phyloP scores from a whole-genome alignment of 2,797 vertebrate species.

The Acipenser oxyrinchus region DNA sequence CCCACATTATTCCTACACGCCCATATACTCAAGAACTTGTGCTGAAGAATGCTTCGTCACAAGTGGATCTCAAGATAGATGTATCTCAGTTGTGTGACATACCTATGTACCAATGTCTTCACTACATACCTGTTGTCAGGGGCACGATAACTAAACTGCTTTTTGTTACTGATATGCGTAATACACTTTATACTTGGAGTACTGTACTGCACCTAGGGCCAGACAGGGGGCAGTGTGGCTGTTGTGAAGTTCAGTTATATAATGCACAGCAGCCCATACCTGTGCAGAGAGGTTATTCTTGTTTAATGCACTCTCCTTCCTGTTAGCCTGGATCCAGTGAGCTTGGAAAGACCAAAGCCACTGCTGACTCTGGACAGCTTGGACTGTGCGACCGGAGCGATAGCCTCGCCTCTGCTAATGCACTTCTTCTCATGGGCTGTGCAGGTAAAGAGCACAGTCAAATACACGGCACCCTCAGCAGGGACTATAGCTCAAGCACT shows the following conservation, averaged over 20 bases:
- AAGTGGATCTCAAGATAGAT: too few species aligned
- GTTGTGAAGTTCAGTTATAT: not conserved
- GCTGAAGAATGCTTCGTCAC: too few species aligned
- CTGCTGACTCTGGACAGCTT: slow-evolving; percentile 95
- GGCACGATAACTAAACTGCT: too few species aligned
- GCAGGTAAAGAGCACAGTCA: not conserved
- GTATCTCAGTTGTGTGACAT: too few species aligned
- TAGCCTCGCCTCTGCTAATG: slow-evolving; percentile 83
- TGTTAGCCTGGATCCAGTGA: slow-evolving; percentile 85
- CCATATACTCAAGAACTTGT: too few species aligned
- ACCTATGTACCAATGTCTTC: too few species aligned
- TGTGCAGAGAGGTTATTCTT: slow-evolving; percentile 90
- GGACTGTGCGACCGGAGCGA: slow-evolving; percentile 76
- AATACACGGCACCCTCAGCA: too few species aligned
- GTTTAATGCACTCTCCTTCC: slow-evolving; percentile 85
- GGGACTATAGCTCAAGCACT: too few species aligned
- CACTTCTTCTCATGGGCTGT: slow-evolving; percentile 94
- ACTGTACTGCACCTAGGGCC: too few species aligned
- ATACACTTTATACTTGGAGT: not conserved
- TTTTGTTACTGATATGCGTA: not conserved
- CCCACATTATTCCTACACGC: too few species aligned
- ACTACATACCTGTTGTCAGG: too few species aligned
- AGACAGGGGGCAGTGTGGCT: too few species aligned
- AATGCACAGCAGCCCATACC: slow-evolving; percentile 59
- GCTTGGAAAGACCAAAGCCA: slow-evolving; percentile 89